Evolutionary conservation across 2,113 vertebrate genomes (phyloP).

Genomic region (Smithornis capensis): DNA sequence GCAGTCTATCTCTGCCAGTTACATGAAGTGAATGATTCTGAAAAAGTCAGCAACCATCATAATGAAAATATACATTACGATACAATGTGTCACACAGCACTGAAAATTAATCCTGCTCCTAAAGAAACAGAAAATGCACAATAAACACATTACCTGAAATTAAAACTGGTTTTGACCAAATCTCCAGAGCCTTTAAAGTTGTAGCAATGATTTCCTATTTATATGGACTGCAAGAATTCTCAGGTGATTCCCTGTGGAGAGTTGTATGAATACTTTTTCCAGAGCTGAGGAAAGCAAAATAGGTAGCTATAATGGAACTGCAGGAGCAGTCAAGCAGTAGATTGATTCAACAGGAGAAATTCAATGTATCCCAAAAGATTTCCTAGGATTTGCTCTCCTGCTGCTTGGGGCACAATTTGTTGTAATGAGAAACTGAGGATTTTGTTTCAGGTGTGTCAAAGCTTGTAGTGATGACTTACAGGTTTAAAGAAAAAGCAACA

Average conservation of each 20-base stretch:
- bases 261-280: slow-evolving; percentile 22
- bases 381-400: slow-evolving; percentile 58
- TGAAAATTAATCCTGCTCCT: slow-evolving; percentile 12
- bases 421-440: slow-evolving; percentile 70
- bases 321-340: slow-evolving; percentile 70
- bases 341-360: slow-evolving; percentile 76
- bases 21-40: background rate
- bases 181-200: slow-evolving; percentile 35
- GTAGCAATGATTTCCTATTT: slow-evolving; percentile 37
- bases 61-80: background rate
- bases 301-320: slow-evolving; percentile 63
- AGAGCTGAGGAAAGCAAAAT: slow-evolving; percentile 66
- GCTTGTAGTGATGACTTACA: slow-evolving; percentile 30
- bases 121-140: slow-evolving; percentile 28
- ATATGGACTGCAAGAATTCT: slow-evolving; percentile 41
- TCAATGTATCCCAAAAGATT: slow-evolving; percentile 68
- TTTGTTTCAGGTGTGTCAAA: slow-evolving; percentile 68
- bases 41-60: slow-evolving; percentile 7
- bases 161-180: slow-evolving; percentile 46
- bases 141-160: slow-evolving; percentile 51
- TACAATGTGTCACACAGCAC: background rate
- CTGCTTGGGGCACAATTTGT: slow-evolving; percentile 62
- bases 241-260: slow-evolving; percentile 50
- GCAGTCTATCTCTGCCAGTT: background rate
- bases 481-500: background rate